Conservation (phyloP, 2,113 vertebrate genomes). For the Macrotus californicus region DNA sequence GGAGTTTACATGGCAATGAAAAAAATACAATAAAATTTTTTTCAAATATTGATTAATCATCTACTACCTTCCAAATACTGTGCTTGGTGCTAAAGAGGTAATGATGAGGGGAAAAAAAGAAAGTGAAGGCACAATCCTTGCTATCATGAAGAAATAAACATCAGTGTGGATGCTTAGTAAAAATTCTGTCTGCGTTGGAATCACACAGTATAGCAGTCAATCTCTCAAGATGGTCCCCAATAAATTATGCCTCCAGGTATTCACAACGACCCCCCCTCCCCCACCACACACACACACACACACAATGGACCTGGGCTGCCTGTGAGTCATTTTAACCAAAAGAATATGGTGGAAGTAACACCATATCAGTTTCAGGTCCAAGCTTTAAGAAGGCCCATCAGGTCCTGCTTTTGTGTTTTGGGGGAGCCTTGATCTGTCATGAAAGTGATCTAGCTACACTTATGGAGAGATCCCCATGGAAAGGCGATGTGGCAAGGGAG, state of each 20-base stretch:
- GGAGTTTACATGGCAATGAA: no score
- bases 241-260: not conserved
- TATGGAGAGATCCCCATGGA: not conserved
- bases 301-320: not conserved
- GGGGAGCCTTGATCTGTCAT: not conserved
- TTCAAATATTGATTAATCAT: not conserved
- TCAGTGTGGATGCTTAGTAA: not conserved
- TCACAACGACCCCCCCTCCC: fast-evolving
- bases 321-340: not conserved
- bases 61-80: not conserved
- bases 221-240: not conserved
- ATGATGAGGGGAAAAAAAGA: not conserved
- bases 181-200: not conserved
- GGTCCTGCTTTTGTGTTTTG: not conserved
- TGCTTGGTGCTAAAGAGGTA: not conserved
- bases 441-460: not conserved
- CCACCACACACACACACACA: no score
- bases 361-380: not conserved
- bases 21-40: no score
- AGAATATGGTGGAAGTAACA: not conserved
- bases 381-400: not conserved
- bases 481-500: not conserved
- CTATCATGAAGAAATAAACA: not conserved
- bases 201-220: not conserved
- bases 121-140: not conserved